A percentile compares a stretch with the other conserved stretches of the same genome.
Evolutionary conservation across 2,888 invertebrate genomes (phyloP).

Genomic region (Spicauda simplicius): DNA sequence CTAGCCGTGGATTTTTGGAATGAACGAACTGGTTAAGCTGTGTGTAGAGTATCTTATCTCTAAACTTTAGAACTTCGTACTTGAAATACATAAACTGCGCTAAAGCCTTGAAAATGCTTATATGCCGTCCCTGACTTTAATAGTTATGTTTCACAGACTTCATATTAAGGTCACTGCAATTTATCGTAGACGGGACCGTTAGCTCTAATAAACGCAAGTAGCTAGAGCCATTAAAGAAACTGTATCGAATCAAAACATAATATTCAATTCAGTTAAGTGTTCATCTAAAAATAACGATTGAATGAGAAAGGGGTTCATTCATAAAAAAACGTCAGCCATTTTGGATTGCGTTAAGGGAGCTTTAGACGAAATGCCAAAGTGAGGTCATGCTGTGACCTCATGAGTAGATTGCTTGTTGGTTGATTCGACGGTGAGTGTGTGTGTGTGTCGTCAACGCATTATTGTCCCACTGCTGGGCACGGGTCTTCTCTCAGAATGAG

Average conservation of each 20-base stretch:
- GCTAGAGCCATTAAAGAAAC: conserved; percentile 20
- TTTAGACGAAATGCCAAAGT: not conserved
- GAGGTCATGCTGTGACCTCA: too few species aligned
- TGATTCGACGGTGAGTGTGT: too few species aligned
- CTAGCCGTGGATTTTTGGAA: too few species aligned
- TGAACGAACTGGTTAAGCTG: too few species aligned
- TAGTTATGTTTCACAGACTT: conserved; percentile 9
- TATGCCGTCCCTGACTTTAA: conserved; percentile 20
- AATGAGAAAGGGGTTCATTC: conserved; percentile 74
- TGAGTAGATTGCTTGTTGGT: too few species aligned
- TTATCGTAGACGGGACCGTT: conserved; percentile 10
- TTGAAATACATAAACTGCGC: not conserved
- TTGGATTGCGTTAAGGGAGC: conserved; percentile 48
- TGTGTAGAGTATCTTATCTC: too few species aligned
- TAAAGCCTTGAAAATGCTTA: not conserved
- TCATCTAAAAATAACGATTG: conserved; percentile 68
- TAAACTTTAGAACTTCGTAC: too few species aligned
- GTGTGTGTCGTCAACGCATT: too few species aligned
- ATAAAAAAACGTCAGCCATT: conserved; percentile 70
- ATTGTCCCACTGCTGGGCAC: too few species aligned
- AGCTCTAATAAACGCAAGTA: conserved; percentile 16
- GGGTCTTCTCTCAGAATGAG: too few species aligned
- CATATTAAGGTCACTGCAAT: conserved; percentile 23
- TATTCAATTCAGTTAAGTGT: conserved; percentile 40
- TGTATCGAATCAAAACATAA: conserved; percentile 27